Evolutionary conservation across 2,888 invertebrate genomes (phyloP).

Genomic region (Sclerodermus sp.): DNA sequence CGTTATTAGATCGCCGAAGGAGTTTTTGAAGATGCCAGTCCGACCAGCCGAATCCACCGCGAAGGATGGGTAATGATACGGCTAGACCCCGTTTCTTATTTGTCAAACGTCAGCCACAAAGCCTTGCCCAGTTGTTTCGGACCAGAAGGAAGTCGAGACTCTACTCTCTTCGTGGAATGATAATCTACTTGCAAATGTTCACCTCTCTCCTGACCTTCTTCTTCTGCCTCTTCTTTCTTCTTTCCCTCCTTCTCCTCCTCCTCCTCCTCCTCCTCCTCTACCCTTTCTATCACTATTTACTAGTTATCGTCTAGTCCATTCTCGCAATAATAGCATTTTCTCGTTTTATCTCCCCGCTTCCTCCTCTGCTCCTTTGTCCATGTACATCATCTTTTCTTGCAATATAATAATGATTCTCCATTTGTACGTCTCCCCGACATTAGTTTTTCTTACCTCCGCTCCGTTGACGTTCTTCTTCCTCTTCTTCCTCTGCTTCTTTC

Average conservation of each 20-base stretch:
- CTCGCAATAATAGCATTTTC: no score
- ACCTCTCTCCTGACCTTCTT: conserved; percentile 3
- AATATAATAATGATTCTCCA: no score
- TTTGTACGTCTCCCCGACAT: no score
- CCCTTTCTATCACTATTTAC: no score
- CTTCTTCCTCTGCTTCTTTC: conserved; percentile 3
- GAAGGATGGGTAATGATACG: conserved; percentile 57
- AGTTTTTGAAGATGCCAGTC: conserved; percentile 52
- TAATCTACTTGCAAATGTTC: conserved; percentile 44
- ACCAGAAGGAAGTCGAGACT: conserved; percentile 37
- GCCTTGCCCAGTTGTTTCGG: conserved; percentile 44
- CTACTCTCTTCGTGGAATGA: conserved; percentile 36
- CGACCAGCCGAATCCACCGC: conserved; percentile 44
- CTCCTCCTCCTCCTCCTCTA: conserved; percentile 2
- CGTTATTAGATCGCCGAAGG: conserved; percentile 57
- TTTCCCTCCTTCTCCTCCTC: conserved; percentile 3
- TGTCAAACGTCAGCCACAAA: conserved; percentile 57
- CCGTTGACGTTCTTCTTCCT: not conserved
- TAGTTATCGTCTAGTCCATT: no score
- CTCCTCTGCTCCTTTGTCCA: no score
- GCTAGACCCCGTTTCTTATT: conserved; percentile 57
- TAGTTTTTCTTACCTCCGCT: no score
- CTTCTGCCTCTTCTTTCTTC: conserved; percentile 1
- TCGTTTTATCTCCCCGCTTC: no score
- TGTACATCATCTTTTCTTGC: no score